A percentile compares a stretch with the other conserved stretches of the same genome.
phyloP scores from a whole-genome alignment of 2,113 vertebrate species.

The Pygoscelis adeliae region DNA sequence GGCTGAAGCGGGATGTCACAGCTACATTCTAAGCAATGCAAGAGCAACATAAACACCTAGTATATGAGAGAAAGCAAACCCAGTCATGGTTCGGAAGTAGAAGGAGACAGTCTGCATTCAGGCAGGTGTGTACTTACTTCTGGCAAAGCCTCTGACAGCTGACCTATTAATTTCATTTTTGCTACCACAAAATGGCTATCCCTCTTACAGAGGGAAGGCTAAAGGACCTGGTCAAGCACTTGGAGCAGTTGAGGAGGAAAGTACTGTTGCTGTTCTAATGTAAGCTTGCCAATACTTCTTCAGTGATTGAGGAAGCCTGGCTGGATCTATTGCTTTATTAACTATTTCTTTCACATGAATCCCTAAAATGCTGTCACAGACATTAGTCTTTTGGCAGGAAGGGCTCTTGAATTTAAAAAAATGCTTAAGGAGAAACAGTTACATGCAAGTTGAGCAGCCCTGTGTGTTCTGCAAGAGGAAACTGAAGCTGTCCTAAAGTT shows the following conservation, averaged over 20 bases:
- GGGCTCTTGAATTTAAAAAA: background rate
- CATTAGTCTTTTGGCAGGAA: background rate
- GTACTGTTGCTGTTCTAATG: background rate
- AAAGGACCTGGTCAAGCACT: background rate
- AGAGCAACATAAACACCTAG: background rate
- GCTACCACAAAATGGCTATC: background rate
- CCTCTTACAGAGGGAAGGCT: background rate
- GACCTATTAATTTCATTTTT: background rate
- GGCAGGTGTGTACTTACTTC: background rate
- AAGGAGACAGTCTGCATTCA: background rate
- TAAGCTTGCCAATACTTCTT: background rate
- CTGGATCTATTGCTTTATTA: background rate
- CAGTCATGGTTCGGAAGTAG: background rate
- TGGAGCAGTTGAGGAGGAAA: background rate
- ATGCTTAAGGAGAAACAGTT: background rate
- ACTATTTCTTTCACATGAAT: background rate
- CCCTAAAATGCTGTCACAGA: background rate
- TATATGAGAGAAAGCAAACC: background rate
- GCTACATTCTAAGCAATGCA: fast-evolving
- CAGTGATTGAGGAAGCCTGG: background rate
- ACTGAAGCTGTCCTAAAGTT: background rate
- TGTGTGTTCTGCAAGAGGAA: background rate
- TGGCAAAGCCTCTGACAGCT: background rate
- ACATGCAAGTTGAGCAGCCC: background rate
- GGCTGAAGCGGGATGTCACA: background rate